Evolutionary conservation across 2,797 vertebrate genomes (phyloP).

Genomic region (Neostethus bicornis): DNA sequence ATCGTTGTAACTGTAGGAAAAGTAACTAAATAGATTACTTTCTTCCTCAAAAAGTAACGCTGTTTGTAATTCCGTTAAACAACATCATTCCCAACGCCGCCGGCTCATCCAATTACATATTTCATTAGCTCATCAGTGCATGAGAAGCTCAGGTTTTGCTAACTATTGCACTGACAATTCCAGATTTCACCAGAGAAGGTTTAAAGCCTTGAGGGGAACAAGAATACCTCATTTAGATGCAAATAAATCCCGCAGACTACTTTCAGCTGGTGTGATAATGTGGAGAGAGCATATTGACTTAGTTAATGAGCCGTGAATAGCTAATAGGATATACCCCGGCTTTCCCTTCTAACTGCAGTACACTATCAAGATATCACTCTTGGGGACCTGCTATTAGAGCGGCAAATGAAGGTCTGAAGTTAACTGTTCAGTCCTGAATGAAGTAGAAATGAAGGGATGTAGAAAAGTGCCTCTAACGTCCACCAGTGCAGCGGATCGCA

Average conservation of each 20-base stretch:
- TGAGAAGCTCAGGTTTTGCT: slow-evolving; percentile 45
- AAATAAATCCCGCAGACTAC: slow-evolving; percentile 69
- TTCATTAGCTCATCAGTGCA: slow-evolving; percentile 28
- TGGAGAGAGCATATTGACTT: slow-evolving; percentile 67
- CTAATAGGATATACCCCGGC: slow-evolving; percentile 63
- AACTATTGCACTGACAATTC: slow-evolving; percentile 28
- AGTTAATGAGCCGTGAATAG: slow-evolving; percentile 78
- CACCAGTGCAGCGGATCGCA: not conserved
- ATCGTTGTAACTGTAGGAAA: no score
- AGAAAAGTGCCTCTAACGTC: not conserved
- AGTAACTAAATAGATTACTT: no score
- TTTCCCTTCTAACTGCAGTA: slow-evolving; percentile 57
- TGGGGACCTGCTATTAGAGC: slow-evolving; percentile 20
- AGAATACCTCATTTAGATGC: slow-evolving; percentile 72
- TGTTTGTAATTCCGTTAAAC: no score
- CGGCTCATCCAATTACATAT: no score
- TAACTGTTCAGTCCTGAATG: not conserved
- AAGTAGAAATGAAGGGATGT: not conserved
- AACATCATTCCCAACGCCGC: no score
- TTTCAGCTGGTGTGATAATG: slow-evolving; percentile 70
- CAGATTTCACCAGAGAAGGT: slow-evolving; percentile 47
- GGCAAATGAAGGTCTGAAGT: not conserved
- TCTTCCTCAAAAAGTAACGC: no score
- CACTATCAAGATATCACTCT: slow-evolving; percentile 55
- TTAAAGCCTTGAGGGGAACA: slow-evolving; percentile 57